phyloP scores from a whole-genome alignment of 2,113 vertebrate genomes.

The Haemorhous mexicanus region DNA sequence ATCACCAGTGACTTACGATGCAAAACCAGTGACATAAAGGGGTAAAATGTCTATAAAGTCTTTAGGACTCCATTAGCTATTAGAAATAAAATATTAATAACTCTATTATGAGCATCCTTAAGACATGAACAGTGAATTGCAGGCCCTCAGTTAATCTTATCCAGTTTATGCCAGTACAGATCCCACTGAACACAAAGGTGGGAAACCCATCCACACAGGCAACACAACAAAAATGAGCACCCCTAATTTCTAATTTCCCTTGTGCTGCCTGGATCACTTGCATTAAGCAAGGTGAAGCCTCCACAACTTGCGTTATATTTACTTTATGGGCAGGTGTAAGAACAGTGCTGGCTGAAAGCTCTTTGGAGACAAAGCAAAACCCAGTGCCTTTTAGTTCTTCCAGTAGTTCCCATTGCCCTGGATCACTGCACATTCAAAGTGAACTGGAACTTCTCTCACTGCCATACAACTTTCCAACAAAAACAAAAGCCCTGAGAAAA shows the following conservation, averaged over 20 bases:
- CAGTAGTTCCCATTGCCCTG: rapidly evolving
- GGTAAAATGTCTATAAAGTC: background rate
- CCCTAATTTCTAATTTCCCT: background rate
- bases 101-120: background rate
- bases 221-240: background rate
- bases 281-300: background rate
- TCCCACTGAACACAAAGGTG: background rate
- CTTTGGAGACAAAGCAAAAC: background rate
- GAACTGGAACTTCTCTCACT: background rate
- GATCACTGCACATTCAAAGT: background rate
- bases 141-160: background rate
- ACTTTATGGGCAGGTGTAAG: background rate
- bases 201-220: background rate
- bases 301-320: background rate
- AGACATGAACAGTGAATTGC: background rate
- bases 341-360: background rate
- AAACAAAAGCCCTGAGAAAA: background rate
- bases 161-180: background rate
- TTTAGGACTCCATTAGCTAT: background rate
- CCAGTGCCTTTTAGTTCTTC: background rate
- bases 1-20: background rate
- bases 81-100: conserved; percentile 12
- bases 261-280: background rate
- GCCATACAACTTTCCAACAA: background rate
- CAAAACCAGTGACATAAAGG: background rate